Conservation (phyloP, 1,140 invertebrate genomes). For the Batillaria attramentaria region DNA sequence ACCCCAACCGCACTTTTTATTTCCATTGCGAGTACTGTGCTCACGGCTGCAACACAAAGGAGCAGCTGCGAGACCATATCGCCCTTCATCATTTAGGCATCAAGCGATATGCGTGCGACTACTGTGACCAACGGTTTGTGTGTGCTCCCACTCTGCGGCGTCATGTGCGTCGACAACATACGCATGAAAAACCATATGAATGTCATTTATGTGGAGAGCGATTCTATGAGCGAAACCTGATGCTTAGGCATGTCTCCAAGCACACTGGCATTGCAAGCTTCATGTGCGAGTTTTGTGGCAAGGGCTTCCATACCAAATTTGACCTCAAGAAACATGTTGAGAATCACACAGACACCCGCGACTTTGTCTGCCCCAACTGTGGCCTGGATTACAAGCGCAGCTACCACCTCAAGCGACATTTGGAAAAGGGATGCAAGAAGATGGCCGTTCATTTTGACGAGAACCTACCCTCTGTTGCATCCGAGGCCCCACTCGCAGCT, state of each 20-base stretch:
- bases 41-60: slow-evolving; percentile 31
- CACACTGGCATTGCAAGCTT: slow-evolving; percentile 32
- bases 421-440: slow-evolving; percentile 31
- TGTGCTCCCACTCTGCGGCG: slow-evolving; percentile 26
- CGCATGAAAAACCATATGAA: slow-evolving; percentile 27
- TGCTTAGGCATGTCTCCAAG: slow-evolving; percentile 28
- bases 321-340: slow-evolving; percentile 31
- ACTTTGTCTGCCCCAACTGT: slow-evolving; percentile 30
- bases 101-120: slow-evolving; percentile 31
- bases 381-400: slow-evolving; percentile 32
- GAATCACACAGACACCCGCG: slow-evolving; percentile 26
- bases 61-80: slow-evolving; percentile 28
- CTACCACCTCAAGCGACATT: slow-evolving; percentile 26
- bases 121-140: slow-evolving; percentile 28
- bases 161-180: slow-evolving; percentile 23
- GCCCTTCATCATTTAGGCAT: slow-evolving; percentile 31
- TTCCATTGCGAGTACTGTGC: slow-evolving; percentile 33
- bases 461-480: slow-evolving; percentile 7
- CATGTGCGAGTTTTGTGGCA: slow-evolving; percentile 32
- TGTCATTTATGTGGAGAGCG: slow-evolving; percentile 24
- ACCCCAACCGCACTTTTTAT: slow-evolving; percentile 28
- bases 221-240: slow-evolving; percentile 29
- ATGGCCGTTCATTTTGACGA: background rate
- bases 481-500: background rate
- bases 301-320: slow-evolving; percentile 32